Conservation (phyloP, 1,140 invertebrate genomes). For the Oncopodura yosiiana region DNA sequence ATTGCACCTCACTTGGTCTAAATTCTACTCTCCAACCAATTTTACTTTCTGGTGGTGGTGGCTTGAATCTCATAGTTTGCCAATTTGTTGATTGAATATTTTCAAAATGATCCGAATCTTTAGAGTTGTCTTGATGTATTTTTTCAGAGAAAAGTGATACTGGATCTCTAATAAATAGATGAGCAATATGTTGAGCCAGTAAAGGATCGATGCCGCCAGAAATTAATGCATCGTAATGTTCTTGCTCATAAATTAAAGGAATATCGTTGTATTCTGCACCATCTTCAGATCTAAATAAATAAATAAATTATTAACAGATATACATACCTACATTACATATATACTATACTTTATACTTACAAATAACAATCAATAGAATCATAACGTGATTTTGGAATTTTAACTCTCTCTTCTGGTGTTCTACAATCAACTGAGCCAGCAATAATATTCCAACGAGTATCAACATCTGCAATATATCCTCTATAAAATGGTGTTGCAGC, state of each 20-base stretch:
- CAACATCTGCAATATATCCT: slow-evolving; percentile 85
- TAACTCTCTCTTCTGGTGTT: slow-evolving; percentile 83
- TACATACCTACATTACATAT: background rate
- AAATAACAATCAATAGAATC: slow-evolving; percentile 97
- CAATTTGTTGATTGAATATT: slow-evolving; percentile 99
- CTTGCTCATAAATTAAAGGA: slow-evolving; percentile 72
- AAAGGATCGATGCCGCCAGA: slow-evolving; percentile 82
- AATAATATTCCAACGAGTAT: slow-evolving; percentile 95
- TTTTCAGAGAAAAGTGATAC: slow-evolving; percentile 94
- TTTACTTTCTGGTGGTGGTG: slow-evolving; percentile 83
- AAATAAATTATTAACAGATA: slow-evolving; percentile 19
- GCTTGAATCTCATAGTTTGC: slow-evolving; percentile 99
- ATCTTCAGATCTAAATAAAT: slow-evolving; percentile 22
- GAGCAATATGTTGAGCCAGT: slow-evolving; percentile 88
- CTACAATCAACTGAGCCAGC: slow-evolving; percentile 90
- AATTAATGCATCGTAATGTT: slow-evolving; percentile 67
- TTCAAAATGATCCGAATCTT: slow-evolving; percentile 98
- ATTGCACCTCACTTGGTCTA: slow-evolving; percentile 93
- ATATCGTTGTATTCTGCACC: slow-evolving; percentile 71
- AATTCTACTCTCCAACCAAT: slow-evolving; percentile 99
- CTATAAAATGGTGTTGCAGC: slow-evolving; percentile 91
- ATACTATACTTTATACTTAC: slow-evolving; percentile 39
- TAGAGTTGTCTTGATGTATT: slow-evolving; percentile 82
- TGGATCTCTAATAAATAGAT: slow-evolving; percentile 96
- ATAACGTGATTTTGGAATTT: slow-evolving; percentile 92